Conservation (phyloP, 2,888 invertebrate genomes). For the Tachina fera region DNA sequence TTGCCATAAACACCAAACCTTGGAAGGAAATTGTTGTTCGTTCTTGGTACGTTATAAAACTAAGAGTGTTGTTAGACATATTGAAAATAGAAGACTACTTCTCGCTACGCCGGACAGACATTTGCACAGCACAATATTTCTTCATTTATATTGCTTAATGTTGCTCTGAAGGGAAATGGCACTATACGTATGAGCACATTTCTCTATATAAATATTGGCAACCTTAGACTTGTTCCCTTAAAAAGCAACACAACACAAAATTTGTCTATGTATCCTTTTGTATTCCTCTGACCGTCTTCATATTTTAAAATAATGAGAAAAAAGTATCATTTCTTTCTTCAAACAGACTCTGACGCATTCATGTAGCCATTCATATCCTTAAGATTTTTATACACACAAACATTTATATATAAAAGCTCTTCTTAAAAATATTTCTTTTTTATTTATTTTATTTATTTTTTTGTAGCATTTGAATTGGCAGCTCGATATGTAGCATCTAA, state of each 20-base stretch:
- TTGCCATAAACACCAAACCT: not conserved
- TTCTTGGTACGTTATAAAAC: not conserved
- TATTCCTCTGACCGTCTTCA: conserved; percentile 34
- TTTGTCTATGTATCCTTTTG: not conserved
- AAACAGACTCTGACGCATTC: not conserved
- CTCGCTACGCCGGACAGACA: not conserved
- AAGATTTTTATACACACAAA: not conserved
- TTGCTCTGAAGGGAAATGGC: not conserved
- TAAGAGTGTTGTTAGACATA: not conserved
- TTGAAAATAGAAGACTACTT: not conserved
- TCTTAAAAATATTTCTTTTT: conserved; percentile 5
- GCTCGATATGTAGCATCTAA: conserved; percentile 58
- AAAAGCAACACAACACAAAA: not conserved
- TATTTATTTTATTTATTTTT: not conserved
- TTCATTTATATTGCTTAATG: not conserved
- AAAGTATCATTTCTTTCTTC: conserved; percentile 2
- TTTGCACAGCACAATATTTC: conserved; percentile 10
- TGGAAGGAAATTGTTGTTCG: not conserved
- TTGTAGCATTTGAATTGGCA: conserved; percentile 60
- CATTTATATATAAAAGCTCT: conserved; percentile 18
- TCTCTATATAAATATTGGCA: conserved; percentile 28
- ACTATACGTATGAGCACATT: not conserved
- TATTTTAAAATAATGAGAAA: conserved; percentile 43
- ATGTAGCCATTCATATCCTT: conserved; percentile 29
- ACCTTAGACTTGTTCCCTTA: conserved; percentile 16